A percentile compares a stretch with the other conserved stretches of the same genome.
Evolutionary conservation across 35 echinoderm and acorn worm genomes (phyloP).

Genomic region (Ophiothrix spiculata): DNA sequence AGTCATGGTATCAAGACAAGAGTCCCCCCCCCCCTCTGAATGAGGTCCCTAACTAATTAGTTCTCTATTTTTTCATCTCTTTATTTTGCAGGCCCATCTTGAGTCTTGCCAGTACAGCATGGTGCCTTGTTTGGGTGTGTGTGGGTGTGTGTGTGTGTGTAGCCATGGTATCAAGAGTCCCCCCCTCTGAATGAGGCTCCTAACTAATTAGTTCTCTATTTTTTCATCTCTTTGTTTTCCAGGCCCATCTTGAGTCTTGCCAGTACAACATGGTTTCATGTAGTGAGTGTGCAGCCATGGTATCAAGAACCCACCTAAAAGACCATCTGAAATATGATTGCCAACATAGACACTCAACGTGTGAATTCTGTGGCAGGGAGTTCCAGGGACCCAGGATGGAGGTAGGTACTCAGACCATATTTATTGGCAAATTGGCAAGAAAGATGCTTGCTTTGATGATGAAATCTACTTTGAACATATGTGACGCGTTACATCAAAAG

Average conservation of each 20-base stretch:
- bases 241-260: conserved; percentile 93
- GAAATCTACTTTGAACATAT: too few species aligned
- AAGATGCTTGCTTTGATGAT: too few species aligned
- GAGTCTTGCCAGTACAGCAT: conserved; percentile 87
- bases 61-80: conserved; percentile 21
- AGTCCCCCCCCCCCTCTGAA: conserved; percentile 38
- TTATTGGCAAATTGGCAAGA: too few species aligned
- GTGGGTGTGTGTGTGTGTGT: conserved; percentile 69
- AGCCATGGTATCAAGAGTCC: conserved; percentile 81
- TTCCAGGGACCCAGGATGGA: conserved; percentile 68
- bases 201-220: too few species aligned
- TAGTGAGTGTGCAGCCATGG: conserved; percentile 85
- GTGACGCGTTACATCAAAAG: too few species aligned
- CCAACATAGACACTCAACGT: conserved; percentile 63
- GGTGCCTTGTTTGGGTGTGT: conserved; percentile 78
- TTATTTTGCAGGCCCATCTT: conserved; percentile 64
- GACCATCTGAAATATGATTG: conserved; percentile 91
- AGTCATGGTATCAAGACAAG: conserved; percentile 69
- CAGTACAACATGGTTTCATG: conserved; percentile 87
- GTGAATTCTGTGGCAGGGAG: conserved; percentile 85
- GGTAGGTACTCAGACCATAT: conserved; percentile 41
- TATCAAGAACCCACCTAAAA: conserved; percentile 84
- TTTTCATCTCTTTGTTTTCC: conserved; percentile 20
- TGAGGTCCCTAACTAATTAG: too few species aligned
- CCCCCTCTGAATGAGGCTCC: too few species aligned